Conservation (phyloP, 2,113 vertebrate genomes). For the Silurus meridionalis region DNA sequence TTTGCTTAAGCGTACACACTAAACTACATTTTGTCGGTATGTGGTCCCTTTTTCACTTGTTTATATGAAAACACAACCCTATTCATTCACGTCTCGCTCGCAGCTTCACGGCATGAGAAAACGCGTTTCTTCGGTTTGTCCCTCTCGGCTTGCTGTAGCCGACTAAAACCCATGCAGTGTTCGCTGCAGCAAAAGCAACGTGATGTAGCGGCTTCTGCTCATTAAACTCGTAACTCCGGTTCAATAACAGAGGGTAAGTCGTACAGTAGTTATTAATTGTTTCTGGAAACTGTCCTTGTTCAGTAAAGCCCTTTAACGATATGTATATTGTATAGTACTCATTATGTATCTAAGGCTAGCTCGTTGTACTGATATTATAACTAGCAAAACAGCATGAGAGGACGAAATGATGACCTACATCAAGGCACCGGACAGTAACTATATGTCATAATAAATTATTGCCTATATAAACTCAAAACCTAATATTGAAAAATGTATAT, state of each 20-base stretch:
- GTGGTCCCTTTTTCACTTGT: no score
- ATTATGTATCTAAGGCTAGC: not conserved
- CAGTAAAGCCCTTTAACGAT: not conserved
- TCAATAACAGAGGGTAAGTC: not conserved
- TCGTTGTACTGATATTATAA: not conserved
- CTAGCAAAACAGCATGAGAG: not conserved
- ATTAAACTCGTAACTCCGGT: not conserved
- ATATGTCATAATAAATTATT: no score
- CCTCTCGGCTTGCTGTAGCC: not conserved
- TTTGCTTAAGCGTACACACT: not conserved
- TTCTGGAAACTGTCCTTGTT: not conserved
- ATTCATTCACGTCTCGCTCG: not conserved
- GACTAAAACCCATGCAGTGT: not conserved
- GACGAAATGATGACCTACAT: not conserved
- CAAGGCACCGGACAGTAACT: not conserved
- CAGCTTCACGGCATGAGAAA: not conserved
- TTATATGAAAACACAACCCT: no score
- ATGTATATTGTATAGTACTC: not conserved
- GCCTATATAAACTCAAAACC: no score
- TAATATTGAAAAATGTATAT: no score
- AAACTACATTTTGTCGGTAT: no score
- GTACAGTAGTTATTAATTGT: not conserved
- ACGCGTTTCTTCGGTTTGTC: not conserved
- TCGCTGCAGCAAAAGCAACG: not conserved
- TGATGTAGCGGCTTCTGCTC: not conserved